phyloP scores from a whole-genome alignment of 2,797 vertebrate genomes.

The Cheirogaleus major region DNA sequence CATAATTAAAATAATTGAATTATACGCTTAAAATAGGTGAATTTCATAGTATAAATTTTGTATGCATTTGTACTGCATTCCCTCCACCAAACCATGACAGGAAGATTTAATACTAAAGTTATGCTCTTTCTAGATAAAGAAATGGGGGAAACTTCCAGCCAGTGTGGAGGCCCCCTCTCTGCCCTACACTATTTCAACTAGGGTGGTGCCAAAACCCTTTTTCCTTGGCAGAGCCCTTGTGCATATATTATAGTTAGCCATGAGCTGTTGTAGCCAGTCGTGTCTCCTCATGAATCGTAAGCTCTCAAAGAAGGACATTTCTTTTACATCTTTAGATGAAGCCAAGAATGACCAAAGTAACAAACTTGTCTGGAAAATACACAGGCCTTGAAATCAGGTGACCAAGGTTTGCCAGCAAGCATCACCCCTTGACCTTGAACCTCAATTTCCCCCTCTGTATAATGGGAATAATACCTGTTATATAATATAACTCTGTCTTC shows the following conservation, averaged over 20 bases:
- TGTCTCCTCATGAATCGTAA: background rate
- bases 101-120: background rate
- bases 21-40: background rate
- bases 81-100: background rate
- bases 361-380: background rate
- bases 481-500: background rate
- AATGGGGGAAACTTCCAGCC: background rate
- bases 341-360: background rate
- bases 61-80: background rate
- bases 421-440: background rate
- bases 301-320: background rate
- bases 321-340: background rate
- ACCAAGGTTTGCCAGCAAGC: background rate
- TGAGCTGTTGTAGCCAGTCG: background rate
- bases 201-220: background rate
- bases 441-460: background rate
- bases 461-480: background rate
- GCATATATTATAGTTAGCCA: no score
- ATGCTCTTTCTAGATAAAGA: background rate
- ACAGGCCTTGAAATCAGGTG: background rate
- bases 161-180: background rate
- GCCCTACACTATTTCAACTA: background rate
- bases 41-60: background rate
- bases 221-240: accelerated
- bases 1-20: background rate